phyloP scores from a whole-genome alignment of 2,797 vertebrate genomes.

The Oreortyx pictus region DNA sequence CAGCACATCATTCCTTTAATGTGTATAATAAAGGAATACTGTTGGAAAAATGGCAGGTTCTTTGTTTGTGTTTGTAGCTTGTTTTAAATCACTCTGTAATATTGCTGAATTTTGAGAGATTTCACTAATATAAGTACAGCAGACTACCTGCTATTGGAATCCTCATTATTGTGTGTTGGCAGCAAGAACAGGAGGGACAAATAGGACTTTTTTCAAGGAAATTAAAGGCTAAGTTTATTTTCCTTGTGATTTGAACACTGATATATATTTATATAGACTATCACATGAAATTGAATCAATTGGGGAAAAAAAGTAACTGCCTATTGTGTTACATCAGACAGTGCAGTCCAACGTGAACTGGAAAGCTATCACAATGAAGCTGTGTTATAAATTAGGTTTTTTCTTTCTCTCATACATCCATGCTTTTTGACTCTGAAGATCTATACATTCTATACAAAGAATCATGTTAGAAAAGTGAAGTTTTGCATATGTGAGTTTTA shows the following conservation, averaged over 20 bases:
- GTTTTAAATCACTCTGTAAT: background rate
- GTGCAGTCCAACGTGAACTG: background rate
- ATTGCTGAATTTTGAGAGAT: background rate
- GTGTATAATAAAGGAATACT: background rate
- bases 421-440: background rate
- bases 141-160: background rate
- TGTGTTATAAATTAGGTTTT: background rate
- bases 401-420: background rate
- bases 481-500: background rate
- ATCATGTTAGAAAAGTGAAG: background rate
- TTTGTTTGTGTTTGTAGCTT: background rate
- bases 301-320: background rate
- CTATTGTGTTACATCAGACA: background rate
- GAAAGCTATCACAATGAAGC: background rate
- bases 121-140: background rate
- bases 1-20: background rate
- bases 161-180: background rate
- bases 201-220: background rate
- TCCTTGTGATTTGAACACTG: background rate
- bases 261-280: background rate
- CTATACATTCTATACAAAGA: background rate
- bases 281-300: background rate
- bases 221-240: background rate
- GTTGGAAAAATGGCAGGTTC: background rate
- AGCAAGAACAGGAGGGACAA: background rate